Base-by-base conservation (phyloP, 2,888 invertebrate genomes). In the Lithodes maja region DNA sequence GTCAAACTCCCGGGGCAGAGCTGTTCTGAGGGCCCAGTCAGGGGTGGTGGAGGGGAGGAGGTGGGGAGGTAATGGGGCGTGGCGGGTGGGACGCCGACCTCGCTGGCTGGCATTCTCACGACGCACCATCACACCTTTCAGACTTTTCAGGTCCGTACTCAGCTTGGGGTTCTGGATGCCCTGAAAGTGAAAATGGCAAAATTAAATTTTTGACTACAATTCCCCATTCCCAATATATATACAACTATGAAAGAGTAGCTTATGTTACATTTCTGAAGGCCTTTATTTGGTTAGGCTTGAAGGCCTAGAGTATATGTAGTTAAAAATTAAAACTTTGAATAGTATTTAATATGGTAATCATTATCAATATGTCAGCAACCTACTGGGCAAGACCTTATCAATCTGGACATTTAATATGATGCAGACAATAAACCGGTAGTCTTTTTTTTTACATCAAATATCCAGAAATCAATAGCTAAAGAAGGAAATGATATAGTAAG, bases 91-190 rank as follows among this genome's bases (percentile, higher is more conserved):
- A 2, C 83, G 33, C 77, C 81, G 55, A n/a, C 85, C 85, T 15
- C 84, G 80, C 55, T 17, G 52, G 0, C 80, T 61, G n/a, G 81
- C 81, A 15, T 79, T 84, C n/a, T 88, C 81, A 50, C 84, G 84
- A 7, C 88, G 79, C 50, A 88, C 7, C 85, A 88, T 85, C 5
- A 85, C 15, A 7, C 17, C 3, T 7, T 75, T 84, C 15, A 88
- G n/a, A n/a, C 85, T 84, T 15, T 17, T 79, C n/a, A 88, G 81
- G 7, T 88, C 80, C 33, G 49, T 33, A 33, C 33, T 54, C 1
- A 88, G 75, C 74, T 88, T 85, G 15, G 85, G 61, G 5, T n/a
- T 81, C 52, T 50, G 15, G 75, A 88, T 85, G 49, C 69, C 88
- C 88, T 88, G 85, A n/a, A 15, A 75, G 61, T 1, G 83, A 83